Evolutionary conservation across 2,113 vertebrate species (phyloP).

Genomic region (Arizona elegans): DNA sequence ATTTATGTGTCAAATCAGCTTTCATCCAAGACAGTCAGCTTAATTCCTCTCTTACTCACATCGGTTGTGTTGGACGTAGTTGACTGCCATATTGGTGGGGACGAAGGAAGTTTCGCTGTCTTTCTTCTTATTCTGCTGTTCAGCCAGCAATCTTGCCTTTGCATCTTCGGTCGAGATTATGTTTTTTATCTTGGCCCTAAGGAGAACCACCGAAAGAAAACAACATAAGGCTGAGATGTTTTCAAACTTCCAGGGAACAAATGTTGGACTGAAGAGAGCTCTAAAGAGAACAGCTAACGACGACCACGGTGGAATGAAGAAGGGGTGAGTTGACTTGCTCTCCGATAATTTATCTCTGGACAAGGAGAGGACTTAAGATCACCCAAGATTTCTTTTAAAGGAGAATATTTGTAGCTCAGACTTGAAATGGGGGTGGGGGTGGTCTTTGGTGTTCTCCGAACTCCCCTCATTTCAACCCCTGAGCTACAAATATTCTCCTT

Average conservation of each 20-base stretch:
- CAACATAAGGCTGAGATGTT: neutral
- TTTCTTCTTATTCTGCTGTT: slow-evolving; percentile 97
- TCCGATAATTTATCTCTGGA: neutral
- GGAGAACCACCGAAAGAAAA: neutral
- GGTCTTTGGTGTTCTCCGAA: neutral
- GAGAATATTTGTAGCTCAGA: neutral
- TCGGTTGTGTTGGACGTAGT: slow-evolving; percentile 97
- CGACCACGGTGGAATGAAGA: neutral
- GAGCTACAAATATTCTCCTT: neutral
- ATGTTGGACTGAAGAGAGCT: neutral
- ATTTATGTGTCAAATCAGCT: too few species aligned
- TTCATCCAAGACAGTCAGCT: neutral
- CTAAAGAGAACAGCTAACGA: neutral
- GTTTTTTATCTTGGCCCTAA: slow-evolving; percentile 96
- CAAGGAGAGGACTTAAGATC: neutral
- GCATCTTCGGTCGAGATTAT: slow-evolving; percentile 95
- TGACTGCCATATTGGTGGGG: slow-evolving; percentile 96
- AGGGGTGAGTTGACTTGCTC: neutral
- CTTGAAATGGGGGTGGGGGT: neutral
- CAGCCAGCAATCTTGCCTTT: slow-evolving; percentile 90
- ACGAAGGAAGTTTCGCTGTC: slow-evolving; percentile 94
- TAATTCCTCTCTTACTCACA: slow-evolving; percentile 73
- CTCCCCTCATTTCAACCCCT: neutral
- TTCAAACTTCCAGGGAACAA: neutral
- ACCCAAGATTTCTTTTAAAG: neutral